phyloP scores from a whole-genome alignment of 2,113 vertebrate genomes.

The Pluvianellus socialis region DNA sequence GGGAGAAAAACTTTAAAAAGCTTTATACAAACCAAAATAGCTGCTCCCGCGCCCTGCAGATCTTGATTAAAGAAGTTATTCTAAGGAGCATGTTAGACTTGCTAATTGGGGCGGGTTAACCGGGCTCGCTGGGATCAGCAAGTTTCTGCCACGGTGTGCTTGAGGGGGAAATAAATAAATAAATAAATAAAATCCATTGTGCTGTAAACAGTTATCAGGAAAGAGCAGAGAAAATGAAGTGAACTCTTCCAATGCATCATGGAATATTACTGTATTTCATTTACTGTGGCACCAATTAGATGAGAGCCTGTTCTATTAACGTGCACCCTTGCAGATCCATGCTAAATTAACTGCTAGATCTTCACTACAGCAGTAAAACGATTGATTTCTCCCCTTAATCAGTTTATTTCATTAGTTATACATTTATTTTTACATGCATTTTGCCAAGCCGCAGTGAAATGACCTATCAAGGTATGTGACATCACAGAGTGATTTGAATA shows the following conservation, averaged over 20 bases:
- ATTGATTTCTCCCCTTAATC: conserved; percentile 93
- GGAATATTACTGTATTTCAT: conserved; percentile 86
- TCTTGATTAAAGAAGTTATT: neutral
- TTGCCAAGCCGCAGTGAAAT: conserved; percentile 75
- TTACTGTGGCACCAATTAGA: conserved; percentile 87
- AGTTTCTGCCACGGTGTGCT: neutral
- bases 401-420: conserved; percentile 94
- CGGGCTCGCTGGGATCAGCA: neutral
- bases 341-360: conserved; percentile 92
- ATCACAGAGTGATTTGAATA: conserved; percentile 86
- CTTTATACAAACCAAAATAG: neutral
- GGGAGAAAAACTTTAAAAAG: neutral
- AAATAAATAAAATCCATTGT: neutral
- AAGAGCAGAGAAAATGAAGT: conserved; percentile 62
- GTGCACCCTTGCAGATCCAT: conserved; percentile 82
- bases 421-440: conserved; percentile 82
- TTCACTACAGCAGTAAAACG: conserved; percentile 87
- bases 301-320: conserved; percentile 84
- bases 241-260: conserved; percentile 64
- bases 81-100: neutral
- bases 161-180: neutral
- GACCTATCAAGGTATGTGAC: conserved; percentile 87
- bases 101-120: neutral
- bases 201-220: conserved; percentile 51
- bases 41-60: neutral